Evolutionary conservation across 1,140 invertebrate species (phyloP).

Genomic region (Drosophila bocqueti): DNA sequence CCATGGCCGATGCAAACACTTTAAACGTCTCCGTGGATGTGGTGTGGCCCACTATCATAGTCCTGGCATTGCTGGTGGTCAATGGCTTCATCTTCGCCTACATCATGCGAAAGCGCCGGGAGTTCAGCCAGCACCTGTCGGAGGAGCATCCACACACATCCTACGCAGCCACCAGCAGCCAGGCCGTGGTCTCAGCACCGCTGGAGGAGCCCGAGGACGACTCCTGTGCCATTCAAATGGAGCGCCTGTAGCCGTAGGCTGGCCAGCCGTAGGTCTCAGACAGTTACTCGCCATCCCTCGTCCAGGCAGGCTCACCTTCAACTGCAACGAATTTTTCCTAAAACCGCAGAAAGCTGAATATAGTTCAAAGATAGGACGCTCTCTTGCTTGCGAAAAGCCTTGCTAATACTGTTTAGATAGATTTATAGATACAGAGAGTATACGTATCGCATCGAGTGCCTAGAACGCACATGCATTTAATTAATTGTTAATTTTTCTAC

Average conservation of each 20-base stretch:
- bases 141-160: constrained; percentile 13
- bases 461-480: constrained; percentile 68
- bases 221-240: constrained; percentile 68
- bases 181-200: constrained; percentile 5
- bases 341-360: constrained; percentile 5
- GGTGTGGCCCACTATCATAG: constrained; percentile 53
- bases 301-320: constrained; percentile 28
- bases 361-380: constrained; percentile 12
- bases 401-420: constrained; percentile 24
- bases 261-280: constrained; percentile 8
- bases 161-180: constrained; percentile 27
- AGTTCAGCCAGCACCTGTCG: constrained; percentile 34
- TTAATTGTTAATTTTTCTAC: constrained; percentile 57
- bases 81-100: constrained; percentile 61
- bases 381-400: background rate
- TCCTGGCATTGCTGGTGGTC: constrained; percentile 52
- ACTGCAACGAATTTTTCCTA: constrained; percentile 38
- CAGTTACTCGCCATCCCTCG: constrained; percentile 34
- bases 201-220: constrained; percentile 22
- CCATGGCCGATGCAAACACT: constrained; percentile 44
- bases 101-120: constrained; percentile 59
- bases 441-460: constrained; percentile 21
- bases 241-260: constrained; percentile 50
- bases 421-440: constrained; percentile 28
- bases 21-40: constrained; percentile 66